Conservation (phyloP, 2,797 vertebrate genomes). For the Linurgus olivaceus region DNA sequence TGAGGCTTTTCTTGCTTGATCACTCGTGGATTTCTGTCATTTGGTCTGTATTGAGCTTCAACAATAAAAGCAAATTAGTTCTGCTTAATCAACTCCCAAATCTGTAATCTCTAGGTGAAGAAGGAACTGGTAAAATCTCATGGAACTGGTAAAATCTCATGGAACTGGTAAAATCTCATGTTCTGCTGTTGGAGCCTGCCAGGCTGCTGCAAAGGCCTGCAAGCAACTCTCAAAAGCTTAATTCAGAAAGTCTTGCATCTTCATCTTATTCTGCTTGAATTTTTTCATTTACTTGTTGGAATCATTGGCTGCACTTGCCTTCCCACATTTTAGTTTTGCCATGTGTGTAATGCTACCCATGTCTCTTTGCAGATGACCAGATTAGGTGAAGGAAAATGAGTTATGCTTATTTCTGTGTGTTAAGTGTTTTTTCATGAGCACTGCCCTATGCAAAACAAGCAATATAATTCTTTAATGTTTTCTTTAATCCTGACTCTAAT, state of each 20-base stretch:
- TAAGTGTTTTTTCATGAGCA: slow-evolving; percentile 38
- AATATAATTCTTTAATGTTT: slow-evolving; percentile 44
- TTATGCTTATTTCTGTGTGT: slow-evolving; percentile 53
- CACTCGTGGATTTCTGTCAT: not conserved
- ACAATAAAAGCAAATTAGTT: not conserved
- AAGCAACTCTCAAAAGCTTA: accelerated
- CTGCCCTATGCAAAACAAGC: slow-evolving; percentile 54
- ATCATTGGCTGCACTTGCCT: not conserved
- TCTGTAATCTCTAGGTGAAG: not conserved
- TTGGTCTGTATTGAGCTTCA: not conserved
- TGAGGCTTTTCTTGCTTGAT: not conserved
- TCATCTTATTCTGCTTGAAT: slow-evolving; percentile 4
- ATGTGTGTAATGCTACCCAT: not conserved
- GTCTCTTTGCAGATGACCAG: slow-evolving; percentile 30
- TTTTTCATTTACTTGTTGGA: slow-evolving; percentile 6
- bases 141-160: not conserved
- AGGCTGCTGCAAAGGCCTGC: not conserved
- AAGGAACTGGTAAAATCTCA: not conserved
- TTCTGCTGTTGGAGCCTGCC: not conserved
- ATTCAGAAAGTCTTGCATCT: not conserved
- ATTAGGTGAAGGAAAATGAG: slow-evolving; percentile 50
- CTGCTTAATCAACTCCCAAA: not conserved
- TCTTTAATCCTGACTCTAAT: slow-evolving; percentile 46
- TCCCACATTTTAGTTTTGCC: not conserved
- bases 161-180: not conserved